Conservation (phyloP, 2,888 invertebrate species). For the Mythimna lalbum region DNA sequence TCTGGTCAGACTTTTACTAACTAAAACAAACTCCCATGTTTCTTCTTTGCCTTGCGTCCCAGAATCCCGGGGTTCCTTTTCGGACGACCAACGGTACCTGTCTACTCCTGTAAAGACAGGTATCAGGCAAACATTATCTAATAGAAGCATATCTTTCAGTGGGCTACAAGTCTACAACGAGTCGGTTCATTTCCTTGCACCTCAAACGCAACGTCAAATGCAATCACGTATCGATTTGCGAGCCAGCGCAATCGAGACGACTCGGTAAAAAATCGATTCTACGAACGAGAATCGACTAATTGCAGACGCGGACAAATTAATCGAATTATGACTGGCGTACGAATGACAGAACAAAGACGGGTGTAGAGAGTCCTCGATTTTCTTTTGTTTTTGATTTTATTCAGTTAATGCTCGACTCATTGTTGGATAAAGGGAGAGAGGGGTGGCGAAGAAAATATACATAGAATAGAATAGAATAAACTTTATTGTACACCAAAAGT, state of each 20-base stretch:
- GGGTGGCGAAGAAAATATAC: too few relatives aligned
- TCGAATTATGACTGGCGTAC: slow-evolving; percentile 69
- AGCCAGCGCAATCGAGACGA: slow-evolving; percentile 67
- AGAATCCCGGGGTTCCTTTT: too few relatives aligned
- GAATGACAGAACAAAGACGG: slow-evolving; percentile 53
- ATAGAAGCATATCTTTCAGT: slow-evolving; percentile 2
- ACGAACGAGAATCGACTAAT: slow-evolving; percentile 69
- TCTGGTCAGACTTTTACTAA: too few relatives aligned
- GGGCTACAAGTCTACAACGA: background rate
- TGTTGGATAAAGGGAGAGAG: background rate
- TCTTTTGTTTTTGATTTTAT: slow-evolving; percentile 27
- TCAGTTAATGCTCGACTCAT: background rate
- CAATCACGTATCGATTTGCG: slow-evolving; percentile 72
- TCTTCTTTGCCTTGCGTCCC: too few relatives aligned
- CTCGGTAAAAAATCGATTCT: slow-evolving; percentile 67
- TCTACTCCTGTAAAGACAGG: too few relatives aligned
- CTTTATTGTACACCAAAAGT: too few relatives aligned
- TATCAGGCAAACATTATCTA: slow-evolving; percentile 1
- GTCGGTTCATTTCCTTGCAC: slow-evolving; percentile 72
- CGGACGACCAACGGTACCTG: too few relatives aligned
- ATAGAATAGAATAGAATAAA: too few relatives aligned
- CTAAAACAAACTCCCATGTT: too few relatives aligned
- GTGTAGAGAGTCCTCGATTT: slow-evolving; percentile 40
- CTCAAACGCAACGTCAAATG: slow-evolving; percentile 68
- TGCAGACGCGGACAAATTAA: slow-evolving; percentile 77